A percentile compares a stretch with the other conserved stretches of the same genome.
These are phyloP conservation scores for Upupa epops DNA, from an alignment of 2,113 vertebrate species.

Conservation along the genomic window DNA sequence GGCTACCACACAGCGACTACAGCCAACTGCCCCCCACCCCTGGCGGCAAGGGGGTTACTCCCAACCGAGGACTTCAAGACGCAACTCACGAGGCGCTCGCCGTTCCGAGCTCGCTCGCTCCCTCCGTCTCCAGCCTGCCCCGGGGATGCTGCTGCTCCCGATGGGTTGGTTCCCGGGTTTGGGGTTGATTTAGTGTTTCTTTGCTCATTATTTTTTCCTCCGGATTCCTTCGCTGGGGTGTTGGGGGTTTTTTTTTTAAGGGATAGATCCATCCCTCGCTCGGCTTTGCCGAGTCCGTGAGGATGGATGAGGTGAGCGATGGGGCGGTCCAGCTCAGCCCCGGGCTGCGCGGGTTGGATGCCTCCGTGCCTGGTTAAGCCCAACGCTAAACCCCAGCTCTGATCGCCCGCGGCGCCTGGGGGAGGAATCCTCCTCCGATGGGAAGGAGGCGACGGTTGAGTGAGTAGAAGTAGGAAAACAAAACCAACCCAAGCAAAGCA, in stretches of 20 bases:
- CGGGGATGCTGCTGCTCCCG: too few species aligned
- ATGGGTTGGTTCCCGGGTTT: too few species aligned
- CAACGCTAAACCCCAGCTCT: neutral
- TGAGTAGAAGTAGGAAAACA: neutral
- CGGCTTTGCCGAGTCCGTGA: constrained; percentile 63
- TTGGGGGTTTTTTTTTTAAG: too few species aligned
- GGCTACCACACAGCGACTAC: too few species aligned
- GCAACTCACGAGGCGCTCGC: too few species aligned
- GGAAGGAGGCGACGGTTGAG: neutral
- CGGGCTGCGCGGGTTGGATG: neutral
- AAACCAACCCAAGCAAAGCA: neutral
- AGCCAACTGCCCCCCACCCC: too few species aligned
- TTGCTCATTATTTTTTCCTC: constrained; percentile 62
- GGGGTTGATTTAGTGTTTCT: too few species aligned
- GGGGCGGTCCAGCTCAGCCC: constrained; percentile 22
- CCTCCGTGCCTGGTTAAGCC: neutral
- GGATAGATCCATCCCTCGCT: too few species aligned
- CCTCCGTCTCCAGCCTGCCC: too few species aligned
- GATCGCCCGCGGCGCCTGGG: constrained; percentile 59
- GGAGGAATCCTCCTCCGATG: constrained; percentile 40
- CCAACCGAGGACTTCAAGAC: too few species aligned
- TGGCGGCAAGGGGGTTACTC: too few species aligned
- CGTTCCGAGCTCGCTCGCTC: too few species aligned
- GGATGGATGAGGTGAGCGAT: neutral
- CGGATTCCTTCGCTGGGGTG: constrained; percentile 11